Evolutionary conservation across 1,140 invertebrate genomes (phyloP), one percentile per base, ranked within the genome.

Genomic region (Belonocnema kinseyi): DNA sequence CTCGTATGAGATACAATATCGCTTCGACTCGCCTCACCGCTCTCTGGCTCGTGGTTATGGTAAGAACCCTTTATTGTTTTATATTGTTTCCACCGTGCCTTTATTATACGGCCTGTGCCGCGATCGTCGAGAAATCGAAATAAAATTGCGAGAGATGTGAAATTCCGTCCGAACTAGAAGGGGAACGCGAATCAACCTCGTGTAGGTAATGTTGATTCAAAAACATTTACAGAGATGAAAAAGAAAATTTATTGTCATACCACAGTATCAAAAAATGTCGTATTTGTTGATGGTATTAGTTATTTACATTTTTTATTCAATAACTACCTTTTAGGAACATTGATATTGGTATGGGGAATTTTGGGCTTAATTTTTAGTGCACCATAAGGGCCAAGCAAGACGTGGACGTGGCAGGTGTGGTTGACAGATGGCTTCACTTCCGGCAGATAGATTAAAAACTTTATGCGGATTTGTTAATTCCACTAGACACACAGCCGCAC

Each of bases 11-110:
- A 88, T 85, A 85, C 84, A 86, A 86, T 86, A 86, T 86, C 80
- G 80, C 76, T 71, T 75, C 74, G 73, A 79, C 75, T 80, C 73
- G 58, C 77, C 79, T 56, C 54, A 11, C 61, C 3, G 21, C 61
- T 33, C 58, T 40, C 40, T 46, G 77, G 76, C 54, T 72, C 79
- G 85, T 85, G 86, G 86, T 85, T 85, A 83, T 86, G 83, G 81
- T 83, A 85, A 85, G 83, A 86, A 87, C 82, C 84, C 83, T 86
- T 86, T 86, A 87, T 87, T 87, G 86, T 86, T 87, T 86, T 87
- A 87, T 86, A 86, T 87, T 86, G 86, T 86, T 87, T 87, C 84
- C 78, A 82, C 73, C 80, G 75, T 79, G 77, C 84, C 78, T 83
- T 85, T 87, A 85, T 85, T 81, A 81, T 83, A 83, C 78, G 75